These are phyloP conservation scores for Procambarus virginalis DNA, from an alignment of 1,140 invertebrate genomes.

Conservation along the genomic window DNA sequence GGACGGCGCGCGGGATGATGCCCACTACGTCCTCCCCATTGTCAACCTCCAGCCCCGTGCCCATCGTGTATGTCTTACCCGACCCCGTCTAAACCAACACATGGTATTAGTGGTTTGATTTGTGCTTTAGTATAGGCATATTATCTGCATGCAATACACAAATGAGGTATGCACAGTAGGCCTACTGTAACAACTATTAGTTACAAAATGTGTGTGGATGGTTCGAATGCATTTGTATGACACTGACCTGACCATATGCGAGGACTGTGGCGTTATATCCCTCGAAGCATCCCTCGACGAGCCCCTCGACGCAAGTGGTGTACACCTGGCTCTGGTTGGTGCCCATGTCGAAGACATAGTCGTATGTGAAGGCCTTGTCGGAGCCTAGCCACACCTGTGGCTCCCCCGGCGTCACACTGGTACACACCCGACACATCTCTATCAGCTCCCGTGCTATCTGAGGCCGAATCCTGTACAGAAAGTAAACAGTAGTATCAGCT, in stretches of 20 bases:
- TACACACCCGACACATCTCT: slow-evolving; percentile 96
- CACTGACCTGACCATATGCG: slow-evolving; percentile 92
- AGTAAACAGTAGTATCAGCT: too few relatives aligned
- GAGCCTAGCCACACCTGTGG: slow-evolving; percentile 94
- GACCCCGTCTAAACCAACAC: slow-evolving; percentile 85
- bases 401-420: slow-evolving; percentile 88
- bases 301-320: slow-evolving; percentile 85
- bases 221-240: background rate
- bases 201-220: too few relatives aligned
- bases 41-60: slow-evolving; percentile 93
- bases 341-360: slow-evolving; percentile 90
- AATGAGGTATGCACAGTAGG: too few relatives aligned
- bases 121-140: too few relatives aligned
- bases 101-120: background rate
- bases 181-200: too few relatives aligned
- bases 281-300: slow-evolving; percentile 91
- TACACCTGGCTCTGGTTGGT: slow-evolving; percentile 85
- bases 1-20: slow-evolving; percentile 94
- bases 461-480: slow-evolving; percentile 87
- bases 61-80: slow-evolving; percentile 99
- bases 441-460: slow-evolving; percentile 93
- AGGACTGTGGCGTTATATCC: slow-evolving; percentile 96
- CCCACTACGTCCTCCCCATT: slow-evolving; percentile 81
- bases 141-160: too few relatives aligned
- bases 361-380: slow-evolving; percentile 97